Percentiles rank a stretch among this genome's conserved stretches.
Conservation (phyloP, 1,140 invertebrate genomes). For the Trypoxylus dichotomus region DNA sequence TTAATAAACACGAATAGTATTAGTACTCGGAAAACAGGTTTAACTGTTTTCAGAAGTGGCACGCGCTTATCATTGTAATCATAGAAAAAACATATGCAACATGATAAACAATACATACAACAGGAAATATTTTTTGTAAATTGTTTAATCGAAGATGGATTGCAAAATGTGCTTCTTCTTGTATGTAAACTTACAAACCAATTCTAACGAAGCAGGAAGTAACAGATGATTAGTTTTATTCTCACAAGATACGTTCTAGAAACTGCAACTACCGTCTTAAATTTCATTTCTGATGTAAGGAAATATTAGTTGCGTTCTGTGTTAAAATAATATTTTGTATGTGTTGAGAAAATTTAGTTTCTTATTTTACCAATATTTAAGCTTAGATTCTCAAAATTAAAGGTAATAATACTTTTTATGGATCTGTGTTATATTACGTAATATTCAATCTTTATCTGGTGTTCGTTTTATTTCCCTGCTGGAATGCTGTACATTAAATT, state of each 20-base stretch:
- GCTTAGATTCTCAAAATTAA: too few relatives aligned
- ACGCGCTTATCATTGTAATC: background rate
- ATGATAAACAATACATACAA: background rate
- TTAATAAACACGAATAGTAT: too few relatives aligned
- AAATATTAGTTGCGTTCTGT: background rate
- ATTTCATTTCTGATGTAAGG: background rate
- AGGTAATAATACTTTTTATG: too few relatives aligned
- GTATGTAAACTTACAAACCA: background rate
- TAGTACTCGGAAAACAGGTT: too few relatives aligned
- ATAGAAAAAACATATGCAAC: background rate
- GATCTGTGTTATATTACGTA: too few relatives aligned
- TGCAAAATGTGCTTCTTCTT: background rate
- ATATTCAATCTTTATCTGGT: too few relatives aligned
- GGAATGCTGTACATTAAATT: too few relatives aligned
- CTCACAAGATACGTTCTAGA: background rate
- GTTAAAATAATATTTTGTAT: too few relatives aligned
- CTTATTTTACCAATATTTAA: too few relatives aligned
- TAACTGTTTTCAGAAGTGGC: too few relatives aligned
- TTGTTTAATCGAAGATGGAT: background rate
- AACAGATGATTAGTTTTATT: slow-evolving; percentile 7
- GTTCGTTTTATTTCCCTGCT: too few relatives aligned
- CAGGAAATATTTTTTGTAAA: background rate
- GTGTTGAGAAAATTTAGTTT: too few relatives aligned
- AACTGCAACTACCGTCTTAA: background rate
- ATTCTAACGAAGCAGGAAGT: slow-evolving; percentile 9